A percentile compares a stretch with the other conserved stretches of the same genome.
These are phyloP conservation scores for Habroteleia sp. DNA, from an alignment of 2,888 invertebrate genomes.

Conservation along the genomic window DNA sequence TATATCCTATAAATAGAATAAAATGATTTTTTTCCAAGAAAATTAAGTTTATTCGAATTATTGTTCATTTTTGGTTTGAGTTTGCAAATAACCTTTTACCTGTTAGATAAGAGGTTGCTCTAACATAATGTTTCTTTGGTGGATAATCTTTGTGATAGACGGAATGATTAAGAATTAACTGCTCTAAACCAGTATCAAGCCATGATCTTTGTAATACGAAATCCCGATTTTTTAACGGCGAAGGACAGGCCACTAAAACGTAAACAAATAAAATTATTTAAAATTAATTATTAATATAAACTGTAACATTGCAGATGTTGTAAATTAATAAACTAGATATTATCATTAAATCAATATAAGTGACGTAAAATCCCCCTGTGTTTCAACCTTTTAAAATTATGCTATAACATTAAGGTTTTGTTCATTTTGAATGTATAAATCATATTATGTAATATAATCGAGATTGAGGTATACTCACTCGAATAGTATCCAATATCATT, in stretches of 20 bases:
- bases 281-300: conserved; percentile 2
- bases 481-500: conserved; percentile 97
- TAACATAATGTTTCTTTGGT: conserved; percentile 90
- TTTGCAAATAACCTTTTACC: conserved; percentile 77
- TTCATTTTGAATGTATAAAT: conserved; percentile 4
- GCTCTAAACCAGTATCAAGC: conserved; percentile 92
- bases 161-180: conserved; percentile 94
- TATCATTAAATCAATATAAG: conserved; percentile 11
- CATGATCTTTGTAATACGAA: conserved; percentile 96
- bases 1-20: conserved; percentile 34
- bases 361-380: no score
- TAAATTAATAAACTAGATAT: conserved; percentile 2
- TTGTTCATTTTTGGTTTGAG: conserved; percentile 1
- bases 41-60: neutral
- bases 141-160: conserved; percentile 93
- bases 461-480: conserved; percentile 83
- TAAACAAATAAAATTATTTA: conserved; percentile 14
- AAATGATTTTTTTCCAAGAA: conserved; percentile 1
- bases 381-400: no score
- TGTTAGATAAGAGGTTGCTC: conserved; percentile 85
- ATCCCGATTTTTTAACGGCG: conserved; percentile 93
- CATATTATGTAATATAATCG: no score
- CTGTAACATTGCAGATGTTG: no score
- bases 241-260: conserved; percentile 89
- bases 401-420: neutral